A percentile compares a stretch with the other conserved stretches of the same genome.
phyloP scores from a whole-genome alignment of 2,797 vertebrate genomes.

The Glyptemys insculpta region DNA sequence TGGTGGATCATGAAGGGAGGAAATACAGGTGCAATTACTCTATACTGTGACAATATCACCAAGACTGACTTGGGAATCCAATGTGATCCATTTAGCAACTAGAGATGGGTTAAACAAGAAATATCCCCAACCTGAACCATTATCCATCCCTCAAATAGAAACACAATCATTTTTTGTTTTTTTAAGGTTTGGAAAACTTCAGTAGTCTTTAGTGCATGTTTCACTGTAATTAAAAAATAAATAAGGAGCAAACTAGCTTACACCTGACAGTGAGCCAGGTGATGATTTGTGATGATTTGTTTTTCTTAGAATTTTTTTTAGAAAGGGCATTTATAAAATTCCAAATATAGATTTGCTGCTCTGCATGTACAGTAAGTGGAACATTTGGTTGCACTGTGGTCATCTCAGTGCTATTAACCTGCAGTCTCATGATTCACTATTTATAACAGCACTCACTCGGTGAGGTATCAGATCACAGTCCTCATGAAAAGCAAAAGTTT shows the following conservation, averaged over 20 bases:
- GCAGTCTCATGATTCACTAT: constrained; percentile 53
- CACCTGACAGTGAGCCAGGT: constrained; percentile 13
- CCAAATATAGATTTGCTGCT: constrained; percentile 53
- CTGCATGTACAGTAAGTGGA: constrained; percentile 34
- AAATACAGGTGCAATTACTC: not conserved
- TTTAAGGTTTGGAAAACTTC: constrained; percentile 26
- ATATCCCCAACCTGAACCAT: constrained; percentile 40
- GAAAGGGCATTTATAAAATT: constrained; percentile 49
- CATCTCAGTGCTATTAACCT: constrained; percentile 68
- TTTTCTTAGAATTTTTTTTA: constrained; percentile 3
- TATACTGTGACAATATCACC: not conserved
- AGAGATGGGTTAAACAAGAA: not conserved
- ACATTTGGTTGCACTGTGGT: constrained; percentile 75
- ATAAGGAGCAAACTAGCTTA: constrained; percentile 4
- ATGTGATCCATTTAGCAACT: not conserved
- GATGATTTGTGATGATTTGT: constrained; percentile 1
- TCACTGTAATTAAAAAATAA: constrained; percentile 34
- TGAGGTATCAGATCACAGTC: constrained; percentile 39
- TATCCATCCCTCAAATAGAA: not conserved
- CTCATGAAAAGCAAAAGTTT: constrained; percentile 8
- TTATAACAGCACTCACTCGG: constrained; percentile 51
- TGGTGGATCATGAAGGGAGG: not conserved
- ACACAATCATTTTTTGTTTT: constrained; percentile 33
- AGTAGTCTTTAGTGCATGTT: constrained; percentile 21
- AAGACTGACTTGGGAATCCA: not conserved